These are phyloP conservation scores for Nephrotoma appendiculata DNA, from an alignment of 2,888 invertebrate genomes.

Conservation along the genomic window DNA sequence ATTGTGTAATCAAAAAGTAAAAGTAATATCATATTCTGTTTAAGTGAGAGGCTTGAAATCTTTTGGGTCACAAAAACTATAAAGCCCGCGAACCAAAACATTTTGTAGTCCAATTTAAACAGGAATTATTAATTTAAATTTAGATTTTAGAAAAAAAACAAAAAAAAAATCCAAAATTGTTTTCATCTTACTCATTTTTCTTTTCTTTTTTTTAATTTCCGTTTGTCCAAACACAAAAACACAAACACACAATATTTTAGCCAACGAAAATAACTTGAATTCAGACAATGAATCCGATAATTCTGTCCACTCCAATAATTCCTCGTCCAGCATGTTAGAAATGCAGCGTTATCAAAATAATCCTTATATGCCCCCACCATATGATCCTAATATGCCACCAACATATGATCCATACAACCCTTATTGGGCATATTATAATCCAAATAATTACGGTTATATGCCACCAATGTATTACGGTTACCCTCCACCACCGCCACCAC, in stretches of 20 bases:
- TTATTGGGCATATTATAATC: conserved; percentile 18
- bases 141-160: background rate
- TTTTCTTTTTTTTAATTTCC: background rate
- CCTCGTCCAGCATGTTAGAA: background rate
- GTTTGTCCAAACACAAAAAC: background rate
- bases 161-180: background rate
- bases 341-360: background rate
- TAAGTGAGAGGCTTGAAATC: background rate
- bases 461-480: conserved; percentile 8
- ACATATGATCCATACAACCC: conserved; percentile 12
- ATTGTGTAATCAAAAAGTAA: background rate
- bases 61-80: background rate
- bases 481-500: conserved; percentile 7
- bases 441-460: conserved; percentile 9
- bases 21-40: background rate
- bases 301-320: background rate
- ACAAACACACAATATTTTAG: background rate
- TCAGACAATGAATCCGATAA: conserved; percentile 2
- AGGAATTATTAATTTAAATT: background rate
- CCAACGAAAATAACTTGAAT: background rate
- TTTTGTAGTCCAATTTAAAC: background rate
- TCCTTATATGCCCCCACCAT: background rate
- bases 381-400: conserved; percentile 10
- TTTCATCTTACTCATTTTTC: background rate
- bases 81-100: background rate